Evolutionary conservation across 2,888 invertebrate genomes (phyloP), one percentile per base, ranked within the genome.

Genomic region (Macrosoma leucophasiata): DNA sequence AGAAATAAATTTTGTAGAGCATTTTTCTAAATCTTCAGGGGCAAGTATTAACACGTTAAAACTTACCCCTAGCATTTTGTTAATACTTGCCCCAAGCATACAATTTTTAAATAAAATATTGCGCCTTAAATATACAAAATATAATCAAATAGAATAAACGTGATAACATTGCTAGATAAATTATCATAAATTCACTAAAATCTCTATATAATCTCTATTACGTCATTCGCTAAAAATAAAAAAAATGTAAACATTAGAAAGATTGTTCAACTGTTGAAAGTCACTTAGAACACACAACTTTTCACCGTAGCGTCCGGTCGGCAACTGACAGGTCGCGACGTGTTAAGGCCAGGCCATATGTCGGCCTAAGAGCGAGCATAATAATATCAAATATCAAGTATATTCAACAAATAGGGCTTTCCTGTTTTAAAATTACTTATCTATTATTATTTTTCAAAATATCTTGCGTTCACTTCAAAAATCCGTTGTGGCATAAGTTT

Each of bases 171-270:
- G 2, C 21, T 21, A 21, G 21, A 21, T 21, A 21, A 21, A 21
- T 21, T 21, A 21, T 10, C 21, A 21, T 21, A n/a, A 21, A 21
- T 21, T 21, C 21, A 21, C 21, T 21, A 21, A 5, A 21, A 21
- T 21, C 21, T 21, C 9, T 21, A 21, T 21, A 12, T n/a, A 22
- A 12, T 22, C 12, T 11, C 22, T 11, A 11, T 4, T 22, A 22
- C 12, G 10, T 11, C 22, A 22, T 22, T 22, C 3, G 12, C 22
- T 22, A 22, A 22, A 22, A 22, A 22, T 22, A 10, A 22, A 22
- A 22, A 22, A 22, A 22, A 12, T 22, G 4, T 22, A 6, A 22
- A n/a, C 9, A 12, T 22, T 11, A 22, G 12, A 22, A 22, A 22
- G 22, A 22, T 22, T 12, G 22, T 22, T 22, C 12, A 22, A 22